These are phyloP conservation scores for Sebastes ruberrimus DNA, from an alignment of 2,797 vertebrate genomes.

Conservation along the genomic window DNA sequence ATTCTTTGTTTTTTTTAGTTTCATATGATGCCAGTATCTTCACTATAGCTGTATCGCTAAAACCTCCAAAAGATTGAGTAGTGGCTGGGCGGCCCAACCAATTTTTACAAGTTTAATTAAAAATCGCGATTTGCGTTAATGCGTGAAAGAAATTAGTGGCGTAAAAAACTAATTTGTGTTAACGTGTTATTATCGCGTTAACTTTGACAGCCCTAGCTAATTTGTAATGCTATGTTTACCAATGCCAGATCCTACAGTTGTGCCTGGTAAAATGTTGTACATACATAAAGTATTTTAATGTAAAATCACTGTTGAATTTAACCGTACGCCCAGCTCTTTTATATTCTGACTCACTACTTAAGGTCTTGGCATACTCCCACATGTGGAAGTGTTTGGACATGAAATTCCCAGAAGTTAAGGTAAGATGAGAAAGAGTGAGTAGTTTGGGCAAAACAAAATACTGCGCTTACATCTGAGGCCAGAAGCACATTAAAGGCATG, in stretches of 20 bases:
- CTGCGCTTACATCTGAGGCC: neutral
- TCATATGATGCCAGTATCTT: too few relatives aligned
- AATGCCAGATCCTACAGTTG: neutral
- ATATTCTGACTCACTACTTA: neutral
- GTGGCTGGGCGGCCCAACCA: fast-evolving
- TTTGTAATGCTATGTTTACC: neutral
- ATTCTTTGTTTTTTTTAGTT: too few relatives aligned
- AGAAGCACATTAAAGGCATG: neutral
- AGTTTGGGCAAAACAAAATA: neutral
- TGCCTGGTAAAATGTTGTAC: neutral
- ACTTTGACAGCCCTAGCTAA: too few relatives aligned
- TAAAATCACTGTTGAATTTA: neutral
- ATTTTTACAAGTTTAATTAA: too few relatives aligned
- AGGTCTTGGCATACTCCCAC: neutral
- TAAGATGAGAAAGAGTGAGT: slow-evolving; percentile 25
- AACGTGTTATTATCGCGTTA: too few relatives aligned
- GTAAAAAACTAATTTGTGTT: too few relatives aligned
- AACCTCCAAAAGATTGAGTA: too few relatives aligned
- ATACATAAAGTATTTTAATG: neutral
- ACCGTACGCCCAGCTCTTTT: neutral
- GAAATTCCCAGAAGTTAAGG: slow-evolving; percentile 28
- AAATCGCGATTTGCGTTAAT: too few relatives aligned
- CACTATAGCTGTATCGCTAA: too few relatives aligned
- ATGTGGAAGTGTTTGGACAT: slow-evolving; percentile 33
- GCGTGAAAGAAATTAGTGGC: too few relatives aligned